Percentiles rank a stretch among this genome's conserved stretches.
These are phyloP conservation scores for Microhierax caerulescens DNA, from an alignment of 2,797 vertebrate genomes.

Conservation along the genomic window DNA sequence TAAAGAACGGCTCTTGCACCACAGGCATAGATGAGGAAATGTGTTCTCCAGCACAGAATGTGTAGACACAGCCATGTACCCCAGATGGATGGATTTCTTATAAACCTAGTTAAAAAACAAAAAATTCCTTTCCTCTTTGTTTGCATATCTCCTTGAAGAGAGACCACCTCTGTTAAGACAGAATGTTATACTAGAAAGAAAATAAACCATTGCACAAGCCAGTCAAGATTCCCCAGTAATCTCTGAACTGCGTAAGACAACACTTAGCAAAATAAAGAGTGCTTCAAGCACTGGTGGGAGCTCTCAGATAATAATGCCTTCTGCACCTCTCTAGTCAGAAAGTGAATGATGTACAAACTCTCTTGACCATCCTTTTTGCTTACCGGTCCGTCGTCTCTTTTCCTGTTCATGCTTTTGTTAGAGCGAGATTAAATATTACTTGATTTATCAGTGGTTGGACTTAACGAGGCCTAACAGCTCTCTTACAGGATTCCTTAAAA, in stretches of 20 bases:
- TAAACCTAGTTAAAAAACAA: conserved; percentile 21
- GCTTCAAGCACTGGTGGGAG: background rate
- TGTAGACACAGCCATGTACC: background rate
- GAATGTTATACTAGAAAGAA: conserved; percentile 32
- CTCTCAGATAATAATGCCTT: background rate
- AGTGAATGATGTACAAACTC: background rate
- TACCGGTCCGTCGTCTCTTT: background rate
- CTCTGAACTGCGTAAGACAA: conserved; percentile 5
- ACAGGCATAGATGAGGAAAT: conserved; percentile 8
- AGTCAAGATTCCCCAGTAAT: conserved; percentile 49
- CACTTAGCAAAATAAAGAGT: background rate
- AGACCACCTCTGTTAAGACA: conserved; percentile 51
- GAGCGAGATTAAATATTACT: background rate
- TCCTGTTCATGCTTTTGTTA: background rate
- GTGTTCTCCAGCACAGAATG: background rate
- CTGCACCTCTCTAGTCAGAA: background rate
- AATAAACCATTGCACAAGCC: conserved; percentile 25
- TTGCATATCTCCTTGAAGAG: conserved; percentile 37
- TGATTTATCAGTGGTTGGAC: background rate
- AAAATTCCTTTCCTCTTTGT: conserved; percentile 38
- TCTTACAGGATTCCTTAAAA: background rate
- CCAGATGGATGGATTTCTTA: conserved; percentile 44
- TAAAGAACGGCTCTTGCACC: conserved; percentile 37
- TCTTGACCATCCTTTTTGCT: background rate
- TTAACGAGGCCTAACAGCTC: background rate